Percentiles rank a stretch among this genome's conserved stretches.
Evolutionary conservation across 2,888 invertebrate species (phyloP).

Genomic region (Leistus spinibarbis): DNA sequence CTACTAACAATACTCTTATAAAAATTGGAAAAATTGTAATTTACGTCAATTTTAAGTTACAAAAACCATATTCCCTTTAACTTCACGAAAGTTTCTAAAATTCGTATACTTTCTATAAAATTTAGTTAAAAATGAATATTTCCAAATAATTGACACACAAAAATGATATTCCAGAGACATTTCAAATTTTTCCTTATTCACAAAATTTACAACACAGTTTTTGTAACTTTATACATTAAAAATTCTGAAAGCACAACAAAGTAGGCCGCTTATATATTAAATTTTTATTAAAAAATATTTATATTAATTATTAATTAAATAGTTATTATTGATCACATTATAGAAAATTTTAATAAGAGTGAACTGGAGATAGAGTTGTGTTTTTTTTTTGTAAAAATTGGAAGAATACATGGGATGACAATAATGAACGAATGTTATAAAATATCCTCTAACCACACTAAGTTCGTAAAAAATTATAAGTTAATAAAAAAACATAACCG

Average conservation of each 20-base stretch:
- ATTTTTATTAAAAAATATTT: not conserved
- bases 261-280: not conserved
- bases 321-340: not conserved
- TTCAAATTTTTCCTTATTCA: not conserved
- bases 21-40: not conserved
- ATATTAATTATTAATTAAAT: not conserved
- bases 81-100: too few species aligned
- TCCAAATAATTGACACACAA: not conserved
- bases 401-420: conserved; percentile 35
- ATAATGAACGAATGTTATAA: conserved; percentile 7
- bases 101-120: not conserved
- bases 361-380: conserved; percentile 9
- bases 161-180: not conserved
- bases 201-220: not conserved
- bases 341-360: not conserved
- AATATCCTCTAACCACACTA: not conserved
- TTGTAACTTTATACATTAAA: not conserved
- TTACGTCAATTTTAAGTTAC: not conserved
- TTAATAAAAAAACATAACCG: not conserved
- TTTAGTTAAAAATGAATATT: not conserved
- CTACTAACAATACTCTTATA: not conserved
- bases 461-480: conserved; percentile 1
- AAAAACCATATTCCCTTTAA: not conserved
- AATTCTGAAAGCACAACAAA: not conserved
- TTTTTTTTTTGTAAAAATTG: conserved; percentile 23